A percentile compares a stretch with the other conserved stretches of the same genome.
These are phyloP conservation scores for Drosophila melanica DNA, from an alignment of 1,140 invertebrate genomes.

Conservation along the genomic window DNA sequence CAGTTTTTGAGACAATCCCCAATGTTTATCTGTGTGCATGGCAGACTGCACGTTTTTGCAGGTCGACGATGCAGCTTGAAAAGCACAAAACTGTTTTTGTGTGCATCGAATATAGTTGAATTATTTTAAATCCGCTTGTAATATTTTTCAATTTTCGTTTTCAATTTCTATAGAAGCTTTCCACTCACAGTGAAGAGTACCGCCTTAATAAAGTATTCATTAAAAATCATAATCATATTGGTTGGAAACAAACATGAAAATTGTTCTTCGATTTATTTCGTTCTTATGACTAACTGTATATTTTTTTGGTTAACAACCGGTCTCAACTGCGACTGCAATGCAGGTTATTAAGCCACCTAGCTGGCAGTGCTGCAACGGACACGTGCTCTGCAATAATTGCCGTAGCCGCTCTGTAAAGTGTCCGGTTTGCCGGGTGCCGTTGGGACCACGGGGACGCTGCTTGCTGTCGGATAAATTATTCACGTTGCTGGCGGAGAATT, in stretches of 20 bases:
- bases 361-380: slow-evolving; percentile 85
- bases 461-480: slow-evolving; percentile 84
- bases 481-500: slow-evolving; percentile 83
- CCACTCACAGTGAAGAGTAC: background rate
- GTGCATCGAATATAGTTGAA: slow-evolving; percentile 67
- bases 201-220: background rate
- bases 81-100: slow-evolving; percentile 68
- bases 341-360: slow-evolving; percentile 84
- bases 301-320: too few relatives aligned
- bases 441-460: slow-evolving; percentile 83
- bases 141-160: slow-evolving; percentile 78
- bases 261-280: background rate
- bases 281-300: background rate
- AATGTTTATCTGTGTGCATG: slow-evolving; percentile 34
- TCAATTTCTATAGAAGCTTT: slow-evolving; percentile 72
- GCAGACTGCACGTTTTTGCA: slow-evolving; percentile 31
- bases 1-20: slow-evolving; percentile 31
- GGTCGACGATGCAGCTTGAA: slow-evolving; percentile 50
- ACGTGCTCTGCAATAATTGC: slow-evolving; percentile 84
- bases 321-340: slow-evolving; percentile 3
- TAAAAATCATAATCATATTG: slow-evolving; percentile 26
- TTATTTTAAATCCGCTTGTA: slow-evolving; percentile 80
- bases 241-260: background rate
- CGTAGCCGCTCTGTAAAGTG: slow-evolving; percentile 83
- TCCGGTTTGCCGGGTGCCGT: slow-evolving; percentile 83